Conservation (phyloP, 2,797 vertebrate genomes). For the Molossus alvarezi region DNA sequence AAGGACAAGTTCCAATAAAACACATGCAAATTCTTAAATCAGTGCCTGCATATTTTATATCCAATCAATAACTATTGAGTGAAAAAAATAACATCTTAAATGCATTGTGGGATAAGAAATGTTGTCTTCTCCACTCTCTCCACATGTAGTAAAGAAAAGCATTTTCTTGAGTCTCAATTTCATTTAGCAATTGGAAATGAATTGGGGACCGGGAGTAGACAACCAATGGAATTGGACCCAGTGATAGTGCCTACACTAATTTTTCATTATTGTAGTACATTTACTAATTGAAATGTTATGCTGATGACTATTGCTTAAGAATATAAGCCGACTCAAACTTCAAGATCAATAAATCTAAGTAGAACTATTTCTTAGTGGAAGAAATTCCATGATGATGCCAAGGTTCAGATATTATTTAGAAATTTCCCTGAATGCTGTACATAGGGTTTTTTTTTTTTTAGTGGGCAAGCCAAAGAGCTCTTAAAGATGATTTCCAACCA, state of each 20-base stretch:
- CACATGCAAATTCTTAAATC: neutral
- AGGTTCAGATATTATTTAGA: conserved; percentile 55
- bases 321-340: conserved; percentile 40
- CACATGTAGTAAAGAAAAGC: neutral
- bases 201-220: neutral
- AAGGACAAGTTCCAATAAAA: neutral
- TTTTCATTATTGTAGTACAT: conserved; percentile 28
- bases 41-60: conserved; percentile 2
- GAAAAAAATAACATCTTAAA: neutral
- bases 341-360: conserved; percentile 44
- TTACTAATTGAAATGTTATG: conserved; percentile 67
- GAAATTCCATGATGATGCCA: conserved; percentile 44
- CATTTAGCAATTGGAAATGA: neutral
- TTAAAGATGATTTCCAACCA: conserved; percentile 28
- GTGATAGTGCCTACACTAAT: neutral
- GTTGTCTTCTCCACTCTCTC: neutral
- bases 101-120: neutral
- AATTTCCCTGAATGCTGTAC: conserved; percentile 56
- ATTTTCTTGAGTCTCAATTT: neutral
- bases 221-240: conserved; percentile 6
- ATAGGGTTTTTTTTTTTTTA: conserved; percentile 71
- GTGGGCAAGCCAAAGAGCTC: conserved; percentile 22
- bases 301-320: conserved; percentile 42
- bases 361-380: conserved; percentile 28
- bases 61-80: neutral